These are phyloP conservation scores for Hemicrepidius hirtus DNA, from an alignment of 2,888 invertebrate species.

Conservation along the genomic window DNA sequence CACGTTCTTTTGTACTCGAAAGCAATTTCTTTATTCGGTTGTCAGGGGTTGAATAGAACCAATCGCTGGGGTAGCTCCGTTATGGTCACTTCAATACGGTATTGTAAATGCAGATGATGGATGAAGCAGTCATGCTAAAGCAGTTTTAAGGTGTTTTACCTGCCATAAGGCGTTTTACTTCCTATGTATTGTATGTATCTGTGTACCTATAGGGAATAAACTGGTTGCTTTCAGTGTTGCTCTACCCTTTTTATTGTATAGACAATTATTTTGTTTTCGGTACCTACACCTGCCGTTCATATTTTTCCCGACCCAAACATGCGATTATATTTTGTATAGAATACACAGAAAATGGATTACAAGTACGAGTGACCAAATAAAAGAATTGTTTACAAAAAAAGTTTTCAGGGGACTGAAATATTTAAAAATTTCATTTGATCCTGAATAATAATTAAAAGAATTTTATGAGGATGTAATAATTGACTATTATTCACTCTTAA, in stretches of 20 bases:
- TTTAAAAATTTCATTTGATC: too few species aligned
- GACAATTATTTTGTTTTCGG: conserved; percentile 45
- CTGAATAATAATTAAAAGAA: too few species aligned
- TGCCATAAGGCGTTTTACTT: conserved; percentile 45
- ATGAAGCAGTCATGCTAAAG: conserved; percentile 56
- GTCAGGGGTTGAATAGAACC: conserved; percentile 54
- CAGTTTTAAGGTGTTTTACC: conserved; percentile 52
- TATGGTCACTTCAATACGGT: conserved; percentile 54
- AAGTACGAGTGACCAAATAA: too few species aligned
- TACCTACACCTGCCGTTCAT: conserved; percentile 46
- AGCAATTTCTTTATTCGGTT: conserved; percentile 57
- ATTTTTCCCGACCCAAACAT: conserved; percentile 44
- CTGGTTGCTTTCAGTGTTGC: conserved; percentile 35
- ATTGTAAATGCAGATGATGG: conserved; percentile 55
- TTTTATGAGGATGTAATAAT: too few species aligned
- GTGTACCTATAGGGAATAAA: conserved; percentile 2
- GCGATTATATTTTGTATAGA: conserved; percentile 33
- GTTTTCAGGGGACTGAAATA: too few species aligned
- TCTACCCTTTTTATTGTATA: neutral
- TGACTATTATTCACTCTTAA: too few species aligned
- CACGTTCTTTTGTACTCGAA: conserved; percentile 35
- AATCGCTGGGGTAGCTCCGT: conserved; percentile 53
- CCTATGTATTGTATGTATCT: conserved; percentile 35
- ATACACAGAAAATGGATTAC: conserved; percentile 21
- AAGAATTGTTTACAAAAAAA: too few species aligned